Base-by-base conservation (phyloP, 2,888 invertebrate genomes). In the Athalia circularis region DNA sequence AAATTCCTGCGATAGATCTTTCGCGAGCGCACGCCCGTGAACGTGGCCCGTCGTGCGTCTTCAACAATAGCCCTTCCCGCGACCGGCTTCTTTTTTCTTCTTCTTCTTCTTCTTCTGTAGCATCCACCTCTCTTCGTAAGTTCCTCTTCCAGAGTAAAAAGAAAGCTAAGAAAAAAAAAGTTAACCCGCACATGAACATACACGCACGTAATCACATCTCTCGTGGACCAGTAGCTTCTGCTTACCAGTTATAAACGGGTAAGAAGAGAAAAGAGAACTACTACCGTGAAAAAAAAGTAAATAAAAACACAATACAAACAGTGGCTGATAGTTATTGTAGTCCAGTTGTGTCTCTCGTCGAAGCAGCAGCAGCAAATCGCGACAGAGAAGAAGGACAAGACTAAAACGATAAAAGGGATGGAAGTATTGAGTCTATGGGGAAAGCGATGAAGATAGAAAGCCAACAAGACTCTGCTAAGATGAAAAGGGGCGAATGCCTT, bases 241-340 rank as follows among this genome's bases (percentile, higher is more conserved):
- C 29, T 29, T 29, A 29, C 29, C 29, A 29, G 29, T 29, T 29
- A 29, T 29, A 29, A 29, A 29, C 29, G 29, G 2, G 29, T 29
- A 29, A 29, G 29, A 29, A 29, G 29, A 29, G 29, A 29, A 29
- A 29, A 29, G 29, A 29, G 29, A 8, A 45, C 45, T 68, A 65
- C 62, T 64, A 62, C 11, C 75, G 62, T 45, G 50, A 59, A 59
- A 29, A 62, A 88, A 89, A 89, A 29, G 2, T 29, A 29, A 29
- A 29, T 29, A 29, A 29, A 29, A 29, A 29, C 2, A 90, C 88
- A 90, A 89, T 89, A 88, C 87, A 87, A 75, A 75, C 75, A 84
- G 81, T 81, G 81, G 83, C 86, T 87, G 89, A 89, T 89, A 85
- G 87, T 89, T 86, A 87, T 88, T 88, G 88, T 88, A 87, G 86